Percentiles rank a stretch among this genome's conserved stretches.
Conservation (phyloP, 1,140 invertebrate species). For the Euwallacea similis region DNA sequence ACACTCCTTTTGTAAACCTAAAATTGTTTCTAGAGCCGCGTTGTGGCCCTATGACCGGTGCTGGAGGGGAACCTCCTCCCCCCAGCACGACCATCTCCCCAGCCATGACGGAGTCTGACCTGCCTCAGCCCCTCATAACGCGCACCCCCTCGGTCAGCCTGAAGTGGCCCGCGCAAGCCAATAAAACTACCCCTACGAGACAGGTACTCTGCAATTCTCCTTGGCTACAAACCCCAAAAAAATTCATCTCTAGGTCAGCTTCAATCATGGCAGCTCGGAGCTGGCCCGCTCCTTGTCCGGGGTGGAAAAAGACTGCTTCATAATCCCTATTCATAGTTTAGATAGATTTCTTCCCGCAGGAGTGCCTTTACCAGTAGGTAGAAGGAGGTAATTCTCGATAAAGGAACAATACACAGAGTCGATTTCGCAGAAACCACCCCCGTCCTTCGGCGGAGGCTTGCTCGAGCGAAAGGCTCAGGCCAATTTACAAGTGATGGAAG, state of each 20-base stretch:
- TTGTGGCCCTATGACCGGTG: conserved; percentile 59
- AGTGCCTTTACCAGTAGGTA: conserved; percentile 79
- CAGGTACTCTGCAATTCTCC: conserved; percentile 41
- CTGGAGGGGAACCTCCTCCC: conserved; percentile 47
- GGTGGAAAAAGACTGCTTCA: conserved; percentile 83
- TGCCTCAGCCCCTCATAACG: conserved; percentile 58
- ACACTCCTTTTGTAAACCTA: neutral
- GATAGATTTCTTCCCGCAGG: conserved; percentile 83
- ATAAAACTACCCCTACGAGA: conserved; percentile 49
- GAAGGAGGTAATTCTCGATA: neutral
- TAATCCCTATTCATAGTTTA: conserved; percentile 82
- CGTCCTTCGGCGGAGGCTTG: conserved; percentile 26
- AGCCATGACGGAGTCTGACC: conserved; percentile 56
- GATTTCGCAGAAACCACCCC: conserved; percentile 28
- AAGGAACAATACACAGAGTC: neutral
- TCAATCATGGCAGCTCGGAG: conserved; percentile 45
- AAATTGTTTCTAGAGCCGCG: conserved; percentile 49
- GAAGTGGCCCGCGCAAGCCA: conserved; percentile 53
- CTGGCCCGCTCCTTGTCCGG: conserved; percentile 61
- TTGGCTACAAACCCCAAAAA: neutral
- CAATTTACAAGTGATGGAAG: conserved; percentile 56
- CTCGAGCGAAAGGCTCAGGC: conserved; percentile 29
- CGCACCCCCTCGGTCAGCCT: conserved; percentile 57
- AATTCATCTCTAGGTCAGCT: conserved; percentile 48
- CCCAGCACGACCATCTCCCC: conserved; percentile 51